Evolutionary conservation across 2,888 invertebrate genomes (phyloP).

Genomic region (Flabesymbios commensalis): DNA sequence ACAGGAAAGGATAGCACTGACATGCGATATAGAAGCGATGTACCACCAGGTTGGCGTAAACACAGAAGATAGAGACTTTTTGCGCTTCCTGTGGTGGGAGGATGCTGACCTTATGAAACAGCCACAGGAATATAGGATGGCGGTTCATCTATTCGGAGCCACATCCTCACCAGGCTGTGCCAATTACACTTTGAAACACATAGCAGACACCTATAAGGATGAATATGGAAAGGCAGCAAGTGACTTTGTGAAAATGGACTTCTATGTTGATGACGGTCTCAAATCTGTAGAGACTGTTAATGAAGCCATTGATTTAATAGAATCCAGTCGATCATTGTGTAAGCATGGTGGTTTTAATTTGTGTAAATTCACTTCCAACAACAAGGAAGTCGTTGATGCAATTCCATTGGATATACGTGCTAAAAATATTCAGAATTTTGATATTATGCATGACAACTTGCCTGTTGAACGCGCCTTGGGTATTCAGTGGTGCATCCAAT

Average conservation of each 20-base stretch:
- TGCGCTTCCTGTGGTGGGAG: constrained; percentile 9
- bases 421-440: not conserved
- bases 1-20: constrained; percentile 4
- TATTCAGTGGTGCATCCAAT: constrained; percentile 33
- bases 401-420: constrained; percentile 3
- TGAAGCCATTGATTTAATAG: not conserved
- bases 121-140: not conserved
- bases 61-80: not conserved
- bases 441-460: not conserved
- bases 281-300: not conserved
- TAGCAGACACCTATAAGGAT: not conserved
- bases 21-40: constrained; percentile 4
- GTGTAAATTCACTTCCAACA: constrained; percentile 15
- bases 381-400: not conserved
- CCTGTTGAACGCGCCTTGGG: constrained; percentile 16
- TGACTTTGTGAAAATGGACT: not conserved
- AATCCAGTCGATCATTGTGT: not conserved
- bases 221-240: not conserved
- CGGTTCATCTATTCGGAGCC: constrained; percentile 1
- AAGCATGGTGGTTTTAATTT: not conserved
- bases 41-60: constrained; percentile 4
- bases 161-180: not conserved
- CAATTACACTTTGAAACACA: not conserved
- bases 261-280: not conserved
- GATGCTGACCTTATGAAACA: not conserved